Evolutionary conservation across 30 jellyfish, hydroid and myxozoan genomes (phyloP).

Genomic region (Turritopsis rubra): DNA sequence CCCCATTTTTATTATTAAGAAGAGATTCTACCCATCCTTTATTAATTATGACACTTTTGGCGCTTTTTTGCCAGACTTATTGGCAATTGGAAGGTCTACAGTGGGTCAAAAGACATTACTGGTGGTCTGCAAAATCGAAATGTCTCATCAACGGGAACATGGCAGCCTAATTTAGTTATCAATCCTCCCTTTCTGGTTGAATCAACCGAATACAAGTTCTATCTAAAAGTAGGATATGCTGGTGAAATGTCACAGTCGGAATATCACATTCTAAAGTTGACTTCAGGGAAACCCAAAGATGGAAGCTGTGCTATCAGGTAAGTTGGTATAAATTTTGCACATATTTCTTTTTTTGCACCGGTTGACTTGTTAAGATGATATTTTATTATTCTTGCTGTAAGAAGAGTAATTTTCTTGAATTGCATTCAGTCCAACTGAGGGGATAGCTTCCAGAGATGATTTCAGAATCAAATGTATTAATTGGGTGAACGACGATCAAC

Average conservation of each 20-base stretch:
- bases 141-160: constrained; percentile 40
- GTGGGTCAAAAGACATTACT: not conserved
- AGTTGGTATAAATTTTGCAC: constrained; percentile 6
- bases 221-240: constrained; percentile 25
- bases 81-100: not conserved
- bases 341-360: not conserved
- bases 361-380: not conserved
- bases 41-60: too few relatives aligned
- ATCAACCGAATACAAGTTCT: constrained; percentile 15
- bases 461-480: constrained; percentile 46
- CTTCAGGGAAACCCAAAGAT: constrained; percentile 43
- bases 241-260: constrained; percentile 9
- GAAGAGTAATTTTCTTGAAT: not conserved
- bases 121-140: not conserved
- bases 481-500: constrained; percentile 55
- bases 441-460: constrained; percentile 38
- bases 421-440: constrained; percentile 37
- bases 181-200: constrained; percentile 36
- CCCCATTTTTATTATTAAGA: too few relatives aligned
- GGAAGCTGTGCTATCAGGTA: constrained; percentile 45
- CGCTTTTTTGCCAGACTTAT: not conserved
- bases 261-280: constrained; percentile 16
- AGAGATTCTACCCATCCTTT: too few relatives aligned
- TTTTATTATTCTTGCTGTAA: not conserved
- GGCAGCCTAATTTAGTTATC: constrained; percentile 45